A percentile compares a stretch with the other conserved stretches of the same genome.
Conservation (phyloP, 2,797 vertebrate genomes). For the Emys orbicularis region DNA sequence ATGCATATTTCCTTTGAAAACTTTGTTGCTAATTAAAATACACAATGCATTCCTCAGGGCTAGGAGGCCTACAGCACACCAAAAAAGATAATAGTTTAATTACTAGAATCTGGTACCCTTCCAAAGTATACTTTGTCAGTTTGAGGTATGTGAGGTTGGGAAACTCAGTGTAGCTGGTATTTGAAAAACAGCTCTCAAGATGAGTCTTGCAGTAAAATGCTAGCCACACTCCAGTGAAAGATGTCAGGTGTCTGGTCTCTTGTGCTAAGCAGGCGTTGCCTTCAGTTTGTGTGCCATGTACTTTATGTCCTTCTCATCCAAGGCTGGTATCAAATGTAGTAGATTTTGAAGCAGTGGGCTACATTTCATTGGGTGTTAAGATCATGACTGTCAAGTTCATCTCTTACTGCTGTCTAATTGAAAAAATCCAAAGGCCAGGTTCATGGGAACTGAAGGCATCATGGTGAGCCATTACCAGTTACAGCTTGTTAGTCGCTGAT, state of each 20-base stretch:
- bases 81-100: constrained; percentile 83
- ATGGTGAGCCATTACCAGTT: not conserved
- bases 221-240: not conserved
- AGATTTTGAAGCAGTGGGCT: not conserved
- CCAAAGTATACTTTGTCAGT: constrained; percentile 78
- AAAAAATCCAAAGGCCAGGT: not conserved
- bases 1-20: constrained; percentile 63
- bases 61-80: constrained; percentile 60
- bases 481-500: not conserved
- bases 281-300: accelerated
- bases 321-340: accelerated
- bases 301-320: not conserved
- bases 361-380: not conserved
- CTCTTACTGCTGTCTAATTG: not conserved
- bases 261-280: not conserved
- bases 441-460: not conserved
- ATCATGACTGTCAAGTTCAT: not conserved
- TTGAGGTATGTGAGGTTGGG: constrained; percentile 75
- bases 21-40: constrained; percentile 79
- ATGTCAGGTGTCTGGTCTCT: not conserved
- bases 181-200: constrained; percentile 71
- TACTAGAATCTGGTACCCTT: constrained; percentile 78
- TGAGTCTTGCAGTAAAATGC: constrained; percentile 70
- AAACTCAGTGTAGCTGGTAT: constrained; percentile 63
- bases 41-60: constrained; percentile 80